Percentiles rank a stretch among this genome's conserved stretches.
Evolutionary conservation across 2,888 invertebrate genomes (phyloP).

Genomic region (Saturnia japonica): DNA sequence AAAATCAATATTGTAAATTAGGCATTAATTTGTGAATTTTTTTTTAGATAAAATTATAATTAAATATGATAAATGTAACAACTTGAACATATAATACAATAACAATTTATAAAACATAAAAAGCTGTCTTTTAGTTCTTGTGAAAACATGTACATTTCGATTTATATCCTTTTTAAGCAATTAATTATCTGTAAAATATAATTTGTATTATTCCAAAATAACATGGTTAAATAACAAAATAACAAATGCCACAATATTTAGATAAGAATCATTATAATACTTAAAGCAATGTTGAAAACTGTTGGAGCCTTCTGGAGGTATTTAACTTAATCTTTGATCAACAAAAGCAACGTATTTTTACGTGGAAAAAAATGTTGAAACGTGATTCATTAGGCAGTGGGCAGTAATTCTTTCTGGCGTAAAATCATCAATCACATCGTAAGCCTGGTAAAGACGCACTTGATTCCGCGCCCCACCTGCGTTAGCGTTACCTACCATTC

Average conservation of each 20-base stretch:
- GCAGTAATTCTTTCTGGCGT: conserved; percentile 48
- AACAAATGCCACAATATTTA: not conserved
- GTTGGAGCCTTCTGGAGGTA: conserved; percentile 26
- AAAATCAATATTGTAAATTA: no score
- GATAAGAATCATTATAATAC: conserved; percentile 1
- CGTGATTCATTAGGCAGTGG: conserved; percentile 47
- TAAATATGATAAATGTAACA: not conserved
- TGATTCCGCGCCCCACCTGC: conserved; percentile 38
- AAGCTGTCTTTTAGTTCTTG: not conserved
- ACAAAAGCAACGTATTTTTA: conserved; percentile 43
- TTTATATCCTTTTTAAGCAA: not conserved
- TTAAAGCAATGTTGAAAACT: not conserved
- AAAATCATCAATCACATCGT: conserved; percentile 49
- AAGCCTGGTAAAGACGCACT: conserved; percentile 31
- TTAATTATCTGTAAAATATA: not conserved
- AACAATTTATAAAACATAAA: not conserved
- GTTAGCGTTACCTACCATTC: conserved; percentile 35
- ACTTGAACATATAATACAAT: not conserved
- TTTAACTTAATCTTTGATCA: conserved; percentile 42
- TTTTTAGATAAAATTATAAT: no score
- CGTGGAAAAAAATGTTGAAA: conserved; percentile 38
- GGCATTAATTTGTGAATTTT: no score
- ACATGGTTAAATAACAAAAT: not conserved
- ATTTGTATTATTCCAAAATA: not conserved
- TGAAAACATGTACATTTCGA: not conserved